Evolutionary conservation across 2,888 invertebrate species (phyloP), one percentile per base, ranked within the genome.

Genomic region (Cerastoderma edule): DNA sequence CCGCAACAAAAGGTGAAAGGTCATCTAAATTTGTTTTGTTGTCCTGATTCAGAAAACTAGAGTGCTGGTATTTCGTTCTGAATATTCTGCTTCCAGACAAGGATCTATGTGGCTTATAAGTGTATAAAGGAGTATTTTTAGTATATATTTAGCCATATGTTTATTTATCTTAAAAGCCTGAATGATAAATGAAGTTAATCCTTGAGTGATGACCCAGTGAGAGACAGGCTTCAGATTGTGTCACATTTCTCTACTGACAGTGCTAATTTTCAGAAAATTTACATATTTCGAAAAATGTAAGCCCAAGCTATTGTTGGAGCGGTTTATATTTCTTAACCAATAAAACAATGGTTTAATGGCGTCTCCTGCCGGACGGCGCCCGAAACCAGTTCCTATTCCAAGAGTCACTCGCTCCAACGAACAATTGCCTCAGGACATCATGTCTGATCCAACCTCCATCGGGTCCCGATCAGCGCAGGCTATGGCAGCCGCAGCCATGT

Each of bases 401-500:
- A 68, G 84, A 72, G 63, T 48, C 10, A 72, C 73, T 16, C 24
- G 39, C 5, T 74, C 80, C 1, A 68, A 75, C 16, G 65, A 74
- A 32, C 54, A 57, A 24, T 73, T 78, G 19, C 74, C 80, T 6
- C 60, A 77, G 54, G 68, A 72, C 19, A 48, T 73, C 46, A 79
- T 75, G 75, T 30, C 69, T 22, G 76, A 74, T 44, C 73, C 68
- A 48, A 73, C 78, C 27, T 73, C 75, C 2, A 75, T 78, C 24
- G 75, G 76, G 44, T 78, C 75, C 6, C 74, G 84, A 32, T 83
- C 85, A 35, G 83, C 82, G 2, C 84, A 83, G 66, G 80, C 83
- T 19, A 79, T 83, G 80, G 83, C 77, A n/a, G 83, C 82, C 4
- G 85, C 84, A 0, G 82, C 83, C 8, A 83, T 83, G 82, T 74